Conservation (phyloP, 2,797 vertebrate species). For the Lemur catta region DNA sequence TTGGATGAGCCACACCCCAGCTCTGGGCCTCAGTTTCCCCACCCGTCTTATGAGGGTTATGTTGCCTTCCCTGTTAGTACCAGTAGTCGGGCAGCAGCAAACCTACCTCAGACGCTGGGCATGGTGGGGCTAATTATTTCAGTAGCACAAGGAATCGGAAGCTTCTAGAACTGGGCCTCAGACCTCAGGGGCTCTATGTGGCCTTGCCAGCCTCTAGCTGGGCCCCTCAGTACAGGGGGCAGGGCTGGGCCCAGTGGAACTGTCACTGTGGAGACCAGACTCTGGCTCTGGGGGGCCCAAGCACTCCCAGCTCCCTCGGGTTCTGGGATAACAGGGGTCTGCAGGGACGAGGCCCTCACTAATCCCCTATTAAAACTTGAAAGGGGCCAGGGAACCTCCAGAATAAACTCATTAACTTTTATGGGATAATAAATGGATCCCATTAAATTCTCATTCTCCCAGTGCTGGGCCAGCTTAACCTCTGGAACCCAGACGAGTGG, state of each 20-base stretch:
- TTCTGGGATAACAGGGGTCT: slow-evolving; percentile 82
- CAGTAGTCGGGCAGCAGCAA: neutral
- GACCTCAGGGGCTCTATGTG: neutral
- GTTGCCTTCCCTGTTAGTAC: slow-evolving; percentile 31
- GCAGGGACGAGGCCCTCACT: slow-evolving; percentile 77
- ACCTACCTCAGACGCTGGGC: neutral
- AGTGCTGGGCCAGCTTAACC: slow-evolving; percentile 81
- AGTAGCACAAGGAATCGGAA: neutral
- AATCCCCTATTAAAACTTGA: slow-evolving; percentile 90
- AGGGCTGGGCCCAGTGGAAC: neutral
- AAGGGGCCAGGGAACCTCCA: slow-evolving; percentile 84
- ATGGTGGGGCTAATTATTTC: neutral
- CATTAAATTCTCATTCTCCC: slow-evolving; percentile 87
- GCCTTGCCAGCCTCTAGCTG: fast-evolving
- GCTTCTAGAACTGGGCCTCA: neutral
- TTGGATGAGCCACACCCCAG: neutral
- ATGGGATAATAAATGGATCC: slow-evolving; percentile 90
- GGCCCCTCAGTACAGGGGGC: neutral
- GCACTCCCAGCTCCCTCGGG: neutral
- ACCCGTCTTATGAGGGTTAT: neutral
- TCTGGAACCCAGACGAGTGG: slow-evolving; percentile 63
- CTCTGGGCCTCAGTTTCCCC: slow-evolving; percentile 12
- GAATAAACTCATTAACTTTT: slow-evolving; percentile 94
- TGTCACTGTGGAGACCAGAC: neutral
- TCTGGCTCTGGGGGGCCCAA: neutral